These are phyloP conservation scores for Nettapus auritus DNA, from an alignment of 2,113 vertebrate genomes.

Conservation along the genomic window DNA sequence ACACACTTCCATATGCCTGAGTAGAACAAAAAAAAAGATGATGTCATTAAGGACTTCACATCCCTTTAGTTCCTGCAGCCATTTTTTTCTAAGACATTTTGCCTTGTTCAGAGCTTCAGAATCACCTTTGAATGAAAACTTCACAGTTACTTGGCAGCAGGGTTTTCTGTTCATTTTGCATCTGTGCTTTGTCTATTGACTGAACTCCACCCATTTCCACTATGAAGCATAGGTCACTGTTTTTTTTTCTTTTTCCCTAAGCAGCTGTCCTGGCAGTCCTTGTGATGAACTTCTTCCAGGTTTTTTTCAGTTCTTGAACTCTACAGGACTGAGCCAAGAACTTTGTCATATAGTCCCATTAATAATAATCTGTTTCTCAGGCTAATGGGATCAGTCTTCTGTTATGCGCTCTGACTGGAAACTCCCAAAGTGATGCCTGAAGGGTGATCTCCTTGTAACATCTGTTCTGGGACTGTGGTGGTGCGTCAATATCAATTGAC, in stretches of 20 bases:
- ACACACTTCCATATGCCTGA: background rate
- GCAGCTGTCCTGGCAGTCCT: constrained; percentile 49
- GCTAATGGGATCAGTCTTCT: background rate
- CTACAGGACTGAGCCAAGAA: constrained; percentile 14
- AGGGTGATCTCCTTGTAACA: background rate
- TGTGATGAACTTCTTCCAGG: background rate
- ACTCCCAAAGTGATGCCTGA: background rate
- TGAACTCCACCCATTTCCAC: constrained; percentile 22
- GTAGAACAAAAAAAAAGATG: background rate
- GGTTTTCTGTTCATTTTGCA: background rate
- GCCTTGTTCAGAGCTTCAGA: background rate
- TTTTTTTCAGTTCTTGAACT: constrained; percentile 1
- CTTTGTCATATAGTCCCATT: background rate
- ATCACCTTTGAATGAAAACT: background rate
- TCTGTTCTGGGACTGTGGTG: background rate
- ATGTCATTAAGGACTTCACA: background rate
- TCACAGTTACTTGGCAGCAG: background rate
- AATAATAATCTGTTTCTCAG: constrained; percentile 37
- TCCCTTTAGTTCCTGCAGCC: background rate
- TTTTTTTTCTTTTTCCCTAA: background rate
- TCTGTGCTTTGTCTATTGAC: background rate
- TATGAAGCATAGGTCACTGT: background rate
- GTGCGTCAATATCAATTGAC: background rate
- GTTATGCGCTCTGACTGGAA: background rate
- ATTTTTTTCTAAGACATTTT: background rate